Evolutionary conservation across 2,888 invertebrate species (phyloP).

Genomic region (Chrysomela aeneicollis): DNA sequence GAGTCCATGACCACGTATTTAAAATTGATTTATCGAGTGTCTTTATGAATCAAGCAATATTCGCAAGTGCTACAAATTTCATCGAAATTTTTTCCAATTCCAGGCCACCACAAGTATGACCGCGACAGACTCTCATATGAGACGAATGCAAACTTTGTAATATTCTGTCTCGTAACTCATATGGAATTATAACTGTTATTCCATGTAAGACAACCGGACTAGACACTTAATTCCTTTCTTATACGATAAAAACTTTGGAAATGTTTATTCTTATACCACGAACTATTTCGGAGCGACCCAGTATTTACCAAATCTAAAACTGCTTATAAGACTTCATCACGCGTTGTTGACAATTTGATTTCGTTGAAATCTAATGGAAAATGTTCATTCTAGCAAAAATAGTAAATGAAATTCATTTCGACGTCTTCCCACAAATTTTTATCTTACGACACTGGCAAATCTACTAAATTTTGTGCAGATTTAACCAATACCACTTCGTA

Average conservation of each 20-base stretch:
- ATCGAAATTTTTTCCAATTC: slow-evolving; percentile 21
- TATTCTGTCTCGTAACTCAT: too few relatives aligned
- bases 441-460: not conserved
- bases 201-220: too few relatives aligned
- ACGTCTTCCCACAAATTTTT: not conserved
- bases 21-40: too few relatives aligned
- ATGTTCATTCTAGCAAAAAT: not conserved
- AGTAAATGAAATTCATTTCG: not conserved
- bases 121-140: too few relatives aligned
- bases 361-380: not conserved
- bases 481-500: too few relatives aligned
- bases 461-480: not conserved
- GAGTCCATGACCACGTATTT: too few relatives aligned
- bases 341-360: not conserved
- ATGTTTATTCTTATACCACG: too few relatives aligned
- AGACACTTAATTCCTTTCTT: not conserved
- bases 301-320: too few relatives aligned
- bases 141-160: too few relatives aligned
- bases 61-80: slow-evolving; percentile 15
- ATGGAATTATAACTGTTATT: not conserved
- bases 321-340: too few relatives aligned
- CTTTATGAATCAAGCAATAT: too few relatives aligned
- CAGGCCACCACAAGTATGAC: too few relatives aligned
- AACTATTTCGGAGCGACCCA: not conserved
- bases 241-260: slow-evolving; percentile 9